Percentiles rank a stretch among this genome's conserved stretches.
phyloP scores from a whole-genome alignment of 2,888 invertebrate species.

The Zele albiditarsus region DNA sequence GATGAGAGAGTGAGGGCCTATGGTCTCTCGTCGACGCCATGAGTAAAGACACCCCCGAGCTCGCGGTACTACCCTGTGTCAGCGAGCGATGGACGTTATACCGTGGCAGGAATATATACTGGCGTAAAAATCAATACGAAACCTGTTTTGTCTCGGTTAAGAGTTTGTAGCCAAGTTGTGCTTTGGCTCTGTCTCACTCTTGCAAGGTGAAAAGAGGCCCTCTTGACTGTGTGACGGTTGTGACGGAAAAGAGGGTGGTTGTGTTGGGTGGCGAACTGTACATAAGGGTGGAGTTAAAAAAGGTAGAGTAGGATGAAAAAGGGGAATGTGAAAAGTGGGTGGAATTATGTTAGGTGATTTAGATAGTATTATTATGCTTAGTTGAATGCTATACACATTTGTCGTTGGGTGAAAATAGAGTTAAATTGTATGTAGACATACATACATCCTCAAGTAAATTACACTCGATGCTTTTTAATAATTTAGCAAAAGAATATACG shows the following conservation, averaged over 20 bases:
- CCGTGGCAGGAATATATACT: slow-evolving; percentile 47
- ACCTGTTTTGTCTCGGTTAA: slow-evolving; percentile 48
- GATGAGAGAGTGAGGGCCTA: slow-evolving; percentile 17
- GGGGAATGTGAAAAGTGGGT: background rate
- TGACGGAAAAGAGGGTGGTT: slow-evolving; percentile 8
- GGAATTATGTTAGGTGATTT: slow-evolving; percentile 1
- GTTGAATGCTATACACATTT: background rate
- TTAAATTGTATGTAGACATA: background rate
- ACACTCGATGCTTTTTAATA: background rate
- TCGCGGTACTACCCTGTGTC: slow-evolving; percentile 57
- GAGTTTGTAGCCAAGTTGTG: slow-evolving; percentile 47
- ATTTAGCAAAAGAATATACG: background rate
- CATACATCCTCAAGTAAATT: background rate
- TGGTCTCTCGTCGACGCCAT: slow-evolving; percentile 46
- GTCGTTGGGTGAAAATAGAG: background rate
- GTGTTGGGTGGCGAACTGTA: background rate
- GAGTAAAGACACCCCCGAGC: slow-evolving; percentile 45
- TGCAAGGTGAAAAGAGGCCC: slow-evolving; percentile 34
- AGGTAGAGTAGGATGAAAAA: background rate
- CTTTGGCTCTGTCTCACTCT: slow-evolving; percentile 30
- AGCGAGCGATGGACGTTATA: slow-evolving; percentile 56
- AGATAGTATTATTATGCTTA: background rate
- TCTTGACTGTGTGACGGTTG: slow-evolving; percentile 27
- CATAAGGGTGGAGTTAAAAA: slow-evolving; percentile 8
- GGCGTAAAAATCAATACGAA: slow-evolving; percentile 57